Evolutionary conservation across 2,113 vertebrate genomes (phyloP), one percentile per base, ranked within the genome.

Genomic region (cat (Felis catus)): DNA sequence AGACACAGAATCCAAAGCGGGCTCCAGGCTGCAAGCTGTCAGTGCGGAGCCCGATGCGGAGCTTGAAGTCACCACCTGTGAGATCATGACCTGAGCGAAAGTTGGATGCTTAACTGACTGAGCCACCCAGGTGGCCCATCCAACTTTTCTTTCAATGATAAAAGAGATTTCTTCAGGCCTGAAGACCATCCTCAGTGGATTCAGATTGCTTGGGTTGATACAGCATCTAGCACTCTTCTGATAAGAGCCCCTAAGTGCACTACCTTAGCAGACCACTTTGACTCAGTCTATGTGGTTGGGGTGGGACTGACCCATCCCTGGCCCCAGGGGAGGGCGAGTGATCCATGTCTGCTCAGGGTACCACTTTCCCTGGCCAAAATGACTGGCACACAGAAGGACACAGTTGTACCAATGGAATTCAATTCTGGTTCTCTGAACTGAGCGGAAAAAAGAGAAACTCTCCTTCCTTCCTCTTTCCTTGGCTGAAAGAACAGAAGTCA

Each of bases 271-370:
- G 12, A 55, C 1, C 9, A 63, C 7, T 33, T 18, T 21, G 29
- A 23, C 61, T 45, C 29, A 16, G 7, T 21, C 48, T 19, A 7
- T 4, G 4, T 1, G 10, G 0, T 7, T 76, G 53, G 39, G 4
- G 7, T 4, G 8, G 78, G 4, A 3, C 15, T 18, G 41, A 76
- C 14, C n/a, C 13, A 11, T 9, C 11, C 13, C n/a, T 41, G 70
- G 58, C 33, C 53, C 36, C n/a, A 31, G 15, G 45, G 55, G 0
- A 9, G 53, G 41, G 48, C 45, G 2, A 21, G 14, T 39, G 66
- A 36, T 19, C 12, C 33, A 18, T 6, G 10, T 41, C 68, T 39
- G 16, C 14, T 51, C 14, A 70, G n/a, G 63, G 81, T 5, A 61
- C 10, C n/a, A 4, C 4, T 4, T 61, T n/a, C 5, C 29, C 41